phyloP scores from a whole-genome alignment of 2,888 invertebrate species.

The Catocala nupta region DNA sequence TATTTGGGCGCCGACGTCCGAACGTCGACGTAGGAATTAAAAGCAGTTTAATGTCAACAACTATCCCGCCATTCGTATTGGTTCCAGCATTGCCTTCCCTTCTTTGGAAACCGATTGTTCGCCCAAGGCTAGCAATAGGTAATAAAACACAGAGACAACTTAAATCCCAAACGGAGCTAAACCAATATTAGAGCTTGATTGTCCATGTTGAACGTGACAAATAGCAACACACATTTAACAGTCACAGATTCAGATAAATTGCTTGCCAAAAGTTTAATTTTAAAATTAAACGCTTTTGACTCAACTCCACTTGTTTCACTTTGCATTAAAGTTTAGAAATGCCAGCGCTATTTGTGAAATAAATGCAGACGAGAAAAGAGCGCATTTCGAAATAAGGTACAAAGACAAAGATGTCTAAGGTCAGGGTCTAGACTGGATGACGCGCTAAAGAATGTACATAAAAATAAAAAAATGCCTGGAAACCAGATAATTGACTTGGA shows the following conservation, averaged over 20 bases:
- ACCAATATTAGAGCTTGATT: constrained; percentile 36
- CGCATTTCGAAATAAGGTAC: too few species aligned
- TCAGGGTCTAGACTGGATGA: too few species aligned
- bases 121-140: constrained; percentile 14
- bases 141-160: constrained; percentile 17
- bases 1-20: too few species aligned
- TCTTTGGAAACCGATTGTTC: not conserved
- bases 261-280: constrained; percentile 20
- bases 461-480: too few species aligned
- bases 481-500: too few species aligned
- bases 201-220: constrained; percentile 48
- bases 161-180: constrained; percentile 25
- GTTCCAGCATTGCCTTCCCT: not conserved
- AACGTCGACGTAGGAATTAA: too few species aligned
- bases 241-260: constrained; percentile 34
- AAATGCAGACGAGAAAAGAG: not conserved
- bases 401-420: too few species aligned
- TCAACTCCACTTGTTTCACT: constrained; percentile 1
- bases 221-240: constrained; percentile 42
- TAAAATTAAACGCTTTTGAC: constrained; percentile 21
- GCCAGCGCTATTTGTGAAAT: not conserved
- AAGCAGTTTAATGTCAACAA: too few species aligned
- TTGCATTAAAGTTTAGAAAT: not conserved
- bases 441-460: too few species aligned
- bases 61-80: not conserved